Evolutionary conservation across 2,888 invertebrate species (phyloP), one percentile per base, ranked within the genome.

Genomic region (Napeogenes sylphis): DNA sequence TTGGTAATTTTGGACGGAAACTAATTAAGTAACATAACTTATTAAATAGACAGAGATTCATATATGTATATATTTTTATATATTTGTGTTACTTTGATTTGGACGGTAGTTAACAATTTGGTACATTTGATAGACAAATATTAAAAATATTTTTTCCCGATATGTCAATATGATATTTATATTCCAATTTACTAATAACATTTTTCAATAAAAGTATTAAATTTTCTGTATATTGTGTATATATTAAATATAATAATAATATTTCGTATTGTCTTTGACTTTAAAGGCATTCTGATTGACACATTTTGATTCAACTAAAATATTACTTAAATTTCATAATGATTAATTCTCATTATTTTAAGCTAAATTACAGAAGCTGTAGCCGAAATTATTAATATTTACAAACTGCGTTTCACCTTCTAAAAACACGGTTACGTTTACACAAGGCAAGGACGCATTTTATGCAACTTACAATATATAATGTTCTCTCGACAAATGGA

Each of bases 1-100:
- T 85, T 86, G 80, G 81, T 85, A 82, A 87, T 77, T 82, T 89
- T 90, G 90, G 90, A 90, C 90, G 90, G 90, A 90, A 83, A 87
- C 84, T 88, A 89, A 80, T 80, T 88, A 90, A 87, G 89, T 89
- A 87, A 84, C 81, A 30, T 70, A 77, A 78, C 79, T 81, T 75
- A 80, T 71, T 75, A 70, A 69, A 65, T 73, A 68, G 71, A 76
- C 75, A 51, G 82, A 85, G 78, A 83, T 83, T 85, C 78, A 68
- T 74, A 75, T 62, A 21, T 21, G 21, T 21, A 21, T 65, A 67
- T 63, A 67, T 68, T 58, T 58, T 68, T 63, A 64, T 65, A 68
- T 67, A 62, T 68, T 65, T 64, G 63, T 55, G 66, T 67, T 67
- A 64, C 61, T 65, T 54, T 66, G 64, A 69, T 75, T 71, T 81